phyloP scores from a whole-genome alignment of 2,797 vertebrate genomes.

The Enoplosus armatus region DNA sequence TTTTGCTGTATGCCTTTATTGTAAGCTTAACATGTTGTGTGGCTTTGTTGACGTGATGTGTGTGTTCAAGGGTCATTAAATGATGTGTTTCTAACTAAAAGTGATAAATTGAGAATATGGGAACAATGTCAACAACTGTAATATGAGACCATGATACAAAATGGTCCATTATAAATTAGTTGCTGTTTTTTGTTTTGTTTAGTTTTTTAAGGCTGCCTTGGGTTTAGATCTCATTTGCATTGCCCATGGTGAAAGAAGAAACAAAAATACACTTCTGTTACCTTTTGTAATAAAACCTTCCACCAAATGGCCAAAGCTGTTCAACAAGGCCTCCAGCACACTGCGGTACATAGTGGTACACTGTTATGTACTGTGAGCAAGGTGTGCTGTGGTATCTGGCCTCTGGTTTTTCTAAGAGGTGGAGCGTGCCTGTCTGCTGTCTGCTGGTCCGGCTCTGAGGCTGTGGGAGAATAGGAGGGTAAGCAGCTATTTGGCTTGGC shows the following conservation, averaged over 20 bases:
- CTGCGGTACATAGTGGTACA: constrained; percentile 61
- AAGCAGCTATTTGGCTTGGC: constrained; percentile 76
- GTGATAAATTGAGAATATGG: not conserved
- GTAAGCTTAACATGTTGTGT: not conserved
- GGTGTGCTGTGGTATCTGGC: constrained; percentile 72
- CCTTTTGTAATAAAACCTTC: constrained; percentile 34
- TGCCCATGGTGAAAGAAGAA: not conserved
- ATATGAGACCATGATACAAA: not conserved
- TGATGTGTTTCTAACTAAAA: not conserved
- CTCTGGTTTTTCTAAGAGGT: constrained; percentile 65
- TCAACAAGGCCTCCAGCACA: constrained; percentile 48
- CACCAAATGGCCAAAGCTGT: constrained; percentile 56
- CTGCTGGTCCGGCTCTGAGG: constrained; percentile 50
- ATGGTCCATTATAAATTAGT: not conserved
- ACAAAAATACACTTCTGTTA: constrained; percentile 15
- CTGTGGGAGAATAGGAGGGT: constrained; percentile 64
- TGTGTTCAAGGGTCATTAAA: not conserved
- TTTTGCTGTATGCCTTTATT: not conserved
- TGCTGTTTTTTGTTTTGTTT: not conserved
- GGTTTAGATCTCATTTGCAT: constrained; percentile 9
- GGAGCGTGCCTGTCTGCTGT: constrained; percentile 72
- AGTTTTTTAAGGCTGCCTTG: not conserved
- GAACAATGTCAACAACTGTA: not conserved
- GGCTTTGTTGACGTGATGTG: not conserved
- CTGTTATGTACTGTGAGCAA: constrained; percentile 57